Conservation (phyloP, 92 coral and sea anemone species). For the Virgularia gustaviana region DNA sequence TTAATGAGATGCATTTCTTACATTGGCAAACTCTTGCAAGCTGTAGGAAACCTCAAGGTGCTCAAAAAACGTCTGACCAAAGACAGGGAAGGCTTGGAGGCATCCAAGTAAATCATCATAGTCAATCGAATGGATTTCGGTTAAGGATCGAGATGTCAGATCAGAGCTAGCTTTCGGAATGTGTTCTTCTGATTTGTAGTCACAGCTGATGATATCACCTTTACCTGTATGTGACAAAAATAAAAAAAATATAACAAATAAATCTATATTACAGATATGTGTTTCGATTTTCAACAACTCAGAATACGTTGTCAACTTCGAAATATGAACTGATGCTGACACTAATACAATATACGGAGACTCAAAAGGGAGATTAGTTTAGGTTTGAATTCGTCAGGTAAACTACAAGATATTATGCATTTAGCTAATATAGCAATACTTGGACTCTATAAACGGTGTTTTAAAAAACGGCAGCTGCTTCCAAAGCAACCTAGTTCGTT, state of each 20-base stretch:
- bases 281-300: background rate
- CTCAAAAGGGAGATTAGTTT: too few relatives aligned
- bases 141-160: constrained; percentile 67
- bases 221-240: constrained; percentile 60
- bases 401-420: too few relatives aligned
- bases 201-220: constrained; percentile 95
- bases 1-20: too few relatives aligned
- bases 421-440: too few relatives aligned
- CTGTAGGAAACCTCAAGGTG: constrained; percentile 82
- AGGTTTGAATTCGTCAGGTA: too few relatives aligned
- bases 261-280: background rate
- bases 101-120: constrained; percentile 84
- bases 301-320: too few relatives aligned
- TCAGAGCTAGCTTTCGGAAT: constrained; percentile 92
- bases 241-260: background rate
- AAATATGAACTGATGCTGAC: too few relatives aligned
- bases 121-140: constrained; percentile 76
- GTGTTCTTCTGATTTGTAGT: constrained; percentile 61
- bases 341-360: too few relatives aligned
- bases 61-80: constrained; percentile 69
- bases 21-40: constrained; percentile 27
- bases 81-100: constrained; percentile 75
- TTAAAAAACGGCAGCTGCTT: too few relatives aligned
- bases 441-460: too few relatives aligned
- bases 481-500: too few relatives aligned